Evolutionary conservation across 1,140 invertebrate genomes (phyloP).

Genomic region (Lysiphlebus fabarum): DNA sequence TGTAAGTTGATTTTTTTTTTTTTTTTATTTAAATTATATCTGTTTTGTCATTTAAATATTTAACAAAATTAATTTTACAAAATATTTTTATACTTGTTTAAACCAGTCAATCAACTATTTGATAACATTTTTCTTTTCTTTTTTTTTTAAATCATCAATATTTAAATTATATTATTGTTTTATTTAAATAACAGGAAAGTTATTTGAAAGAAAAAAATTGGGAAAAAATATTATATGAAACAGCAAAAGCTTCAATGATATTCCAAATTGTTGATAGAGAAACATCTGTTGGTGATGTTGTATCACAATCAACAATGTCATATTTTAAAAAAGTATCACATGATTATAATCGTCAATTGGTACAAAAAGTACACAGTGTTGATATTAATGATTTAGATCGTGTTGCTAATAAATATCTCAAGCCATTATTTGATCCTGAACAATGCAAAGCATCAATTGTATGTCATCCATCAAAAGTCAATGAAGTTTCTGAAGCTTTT

Average conservation of each 20-base stretch:
- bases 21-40: no score
- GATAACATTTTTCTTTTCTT: background rate
- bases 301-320: slow-evolving; percentile 67
- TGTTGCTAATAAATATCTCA: slow-evolving; percentile 69
- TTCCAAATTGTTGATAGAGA: slow-evolving; percentile 81
- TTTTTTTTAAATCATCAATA: no score
- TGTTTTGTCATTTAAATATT: no score
- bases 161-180: slow-evolving; percentile 23
- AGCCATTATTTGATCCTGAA: slow-evolving; percentile 62
- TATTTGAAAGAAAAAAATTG: slow-evolving; percentile 65
- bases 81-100: no score
- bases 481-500: slow-evolving; percentile 65
- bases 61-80: no score
- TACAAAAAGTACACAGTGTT: slow-evolving; percentile 67
- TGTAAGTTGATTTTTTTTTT: no score
- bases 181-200: slow-evolving; percentile 56
- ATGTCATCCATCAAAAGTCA: slow-evolving; percentile 73
- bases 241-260: slow-evolving; percentile 79
- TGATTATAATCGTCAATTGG: slow-evolving; percentile 69
- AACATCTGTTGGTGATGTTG: slow-evolving; percentile 71
- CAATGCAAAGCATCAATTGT: slow-evolving; percentile 65
- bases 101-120: background rate
- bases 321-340: slow-evolving; percentile 68
- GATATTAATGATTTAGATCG: slow-evolving; percentile 62
- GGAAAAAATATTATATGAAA: slow-evolving; percentile 72